phyloP scores from a whole-genome alignment of 1,140 invertebrate genomes.

The Centruroides vittatus region DNA sequence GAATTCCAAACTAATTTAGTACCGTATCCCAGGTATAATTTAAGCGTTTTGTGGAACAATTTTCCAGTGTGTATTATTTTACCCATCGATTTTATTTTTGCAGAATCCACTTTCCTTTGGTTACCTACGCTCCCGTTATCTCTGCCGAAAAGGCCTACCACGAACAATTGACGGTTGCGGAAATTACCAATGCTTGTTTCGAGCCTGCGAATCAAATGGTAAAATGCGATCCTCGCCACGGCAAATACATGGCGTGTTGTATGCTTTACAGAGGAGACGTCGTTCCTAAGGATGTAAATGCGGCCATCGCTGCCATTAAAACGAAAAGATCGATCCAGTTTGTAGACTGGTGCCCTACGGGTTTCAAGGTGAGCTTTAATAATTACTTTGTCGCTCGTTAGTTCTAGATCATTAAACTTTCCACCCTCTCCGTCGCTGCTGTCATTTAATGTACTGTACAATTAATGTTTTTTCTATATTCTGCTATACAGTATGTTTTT shows the following conservation, averaged over 20 bases:
- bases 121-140: constrained; percentile 18
- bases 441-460: too few species aligned
- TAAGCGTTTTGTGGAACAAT: not conserved
- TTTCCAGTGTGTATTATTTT: not conserved
- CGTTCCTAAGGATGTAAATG: constrained; percentile 55
- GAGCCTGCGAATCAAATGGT: constrained; percentile 64
- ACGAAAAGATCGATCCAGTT: constrained; percentile 41
- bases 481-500: too few species aligned
- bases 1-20: constrained; percentile 36
- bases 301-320: constrained; percentile 70
- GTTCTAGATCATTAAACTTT: too few species aligned
- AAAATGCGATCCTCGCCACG: constrained; percentile 42
- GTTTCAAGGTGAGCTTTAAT: not conserved
- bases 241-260: constrained; percentile 41
- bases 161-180: too few species aligned
- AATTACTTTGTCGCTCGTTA: too few species aligned
- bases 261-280: constrained; percentile 62
- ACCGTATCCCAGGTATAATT: constrained; percentile 47
- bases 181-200: too few species aligned
- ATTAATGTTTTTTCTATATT: too few species aligned
- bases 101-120: constrained; percentile 45
- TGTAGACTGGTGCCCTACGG: too few species aligned
- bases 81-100: not conserved
- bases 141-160: too few species aligned
- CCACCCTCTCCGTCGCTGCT: too few species aligned